phyloP scores from a whole-genome alignment of 2,113 vertebrate genomes.

The Hepsetus odoe region DNA sequence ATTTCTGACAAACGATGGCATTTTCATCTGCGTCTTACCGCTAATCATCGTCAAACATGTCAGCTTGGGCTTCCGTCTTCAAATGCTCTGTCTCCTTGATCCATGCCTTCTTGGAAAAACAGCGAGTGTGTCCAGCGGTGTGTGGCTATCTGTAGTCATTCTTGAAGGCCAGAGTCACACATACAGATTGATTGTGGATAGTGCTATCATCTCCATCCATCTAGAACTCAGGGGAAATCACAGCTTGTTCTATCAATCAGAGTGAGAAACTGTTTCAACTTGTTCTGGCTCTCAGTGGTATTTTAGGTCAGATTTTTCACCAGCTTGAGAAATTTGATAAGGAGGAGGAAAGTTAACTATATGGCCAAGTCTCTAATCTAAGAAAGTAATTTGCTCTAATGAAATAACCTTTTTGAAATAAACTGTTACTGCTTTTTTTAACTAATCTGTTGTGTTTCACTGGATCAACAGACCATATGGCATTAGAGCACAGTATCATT shows the following conservation, averaged over 20 bases:
- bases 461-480: neutral
- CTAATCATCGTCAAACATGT: conserved; percentile 32
- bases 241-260: conserved; percentile 64
- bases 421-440: too few relatives aligned
- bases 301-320: conserved; percentile 60
- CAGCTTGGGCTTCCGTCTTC: conserved; percentile 7
- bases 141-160: conserved; percentile 55
- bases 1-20: neutral
- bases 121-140: conserved; percentile 40
- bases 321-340: conserved; percentile 38
- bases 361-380: neutral
- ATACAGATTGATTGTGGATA: conserved; percentile 59
- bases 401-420: neutral
- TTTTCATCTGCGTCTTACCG: neutral
- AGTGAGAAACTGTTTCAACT: conserved; percentile 62
- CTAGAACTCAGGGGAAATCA: conserved; percentile 66
- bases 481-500: too few relatives aligned
- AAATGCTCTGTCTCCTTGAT: conserved; percentile 34
- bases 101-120: conserved; percentile 40
- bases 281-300: conserved; percentile 57
- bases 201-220: conserved; percentile 60
- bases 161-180: conserved; percentile 56
- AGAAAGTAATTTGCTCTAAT: neutral
- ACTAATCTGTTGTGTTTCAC: neutral
- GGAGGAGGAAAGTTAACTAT: conserved; percentile 14